Conservation (phyloP, 1,140 invertebrate genomes). For the Polypedilum vanderplanki region DNA sequence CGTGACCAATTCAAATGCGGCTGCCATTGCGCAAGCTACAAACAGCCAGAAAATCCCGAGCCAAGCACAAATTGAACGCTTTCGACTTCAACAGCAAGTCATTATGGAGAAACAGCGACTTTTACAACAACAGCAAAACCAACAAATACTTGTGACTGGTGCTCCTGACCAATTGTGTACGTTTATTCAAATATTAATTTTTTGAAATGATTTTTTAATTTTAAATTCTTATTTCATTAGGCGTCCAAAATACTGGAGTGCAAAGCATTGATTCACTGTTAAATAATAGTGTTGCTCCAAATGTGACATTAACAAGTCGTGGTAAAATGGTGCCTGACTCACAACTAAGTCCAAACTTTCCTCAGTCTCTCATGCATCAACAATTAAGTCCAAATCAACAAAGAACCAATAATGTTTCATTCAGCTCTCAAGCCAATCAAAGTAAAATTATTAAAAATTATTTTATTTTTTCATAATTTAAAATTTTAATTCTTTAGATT, state of each 20-base stretch:
- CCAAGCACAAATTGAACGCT: conserved; percentile 38
- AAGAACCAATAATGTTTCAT: conserved; percentile 35
- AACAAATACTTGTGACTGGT: conserved; percentile 59
- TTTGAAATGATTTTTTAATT: background rate
- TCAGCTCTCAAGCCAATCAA: conserved; percentile 42
- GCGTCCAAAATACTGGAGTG: conserved; percentile 52
- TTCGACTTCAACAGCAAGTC: conserved; percentile 43
- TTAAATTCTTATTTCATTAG: conserved; percentile 32
- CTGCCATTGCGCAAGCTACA: conserved; percentile 32
- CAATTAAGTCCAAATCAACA: conserved; percentile 40
- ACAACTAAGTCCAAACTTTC: conserved; percentile 61
- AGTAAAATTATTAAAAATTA: conserved; percentile 33
- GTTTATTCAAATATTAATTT: conserved; percentile 32
- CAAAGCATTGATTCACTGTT: conserved; percentile 71
- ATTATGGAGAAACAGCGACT: conserved; percentile 49
- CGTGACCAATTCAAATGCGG: conserved; percentile 17
- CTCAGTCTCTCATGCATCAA: conserved; percentile 42
- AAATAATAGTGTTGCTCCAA: conserved; percentile 72
- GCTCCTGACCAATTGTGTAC: conserved; percentile 43
- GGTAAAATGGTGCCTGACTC: conserved; percentile 60
- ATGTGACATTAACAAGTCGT: conserved; percentile 64
- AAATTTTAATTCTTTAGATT: background rate
- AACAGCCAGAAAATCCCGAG: conserved; percentile 21
- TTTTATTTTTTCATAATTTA: background rate
- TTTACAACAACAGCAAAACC: conserved; percentile 62